Conservation (phyloP, 2,888 invertebrate genomes). For the Spodoptera picta region DNA sequence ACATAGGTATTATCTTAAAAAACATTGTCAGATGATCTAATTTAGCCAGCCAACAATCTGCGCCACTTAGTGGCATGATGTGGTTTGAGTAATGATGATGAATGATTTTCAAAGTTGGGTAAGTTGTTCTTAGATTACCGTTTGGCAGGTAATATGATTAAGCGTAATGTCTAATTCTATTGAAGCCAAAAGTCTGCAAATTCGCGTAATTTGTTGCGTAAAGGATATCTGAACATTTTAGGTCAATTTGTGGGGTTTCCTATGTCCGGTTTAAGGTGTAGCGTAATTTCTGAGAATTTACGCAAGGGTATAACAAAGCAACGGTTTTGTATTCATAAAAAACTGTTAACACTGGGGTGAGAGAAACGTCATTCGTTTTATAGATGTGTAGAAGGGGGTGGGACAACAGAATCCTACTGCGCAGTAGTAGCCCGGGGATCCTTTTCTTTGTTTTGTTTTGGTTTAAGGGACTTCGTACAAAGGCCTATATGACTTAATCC, state of each 20-base stretch:
- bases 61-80: slow-evolving; percentile 31
- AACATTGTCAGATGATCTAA: slow-evolving; percentile 58
- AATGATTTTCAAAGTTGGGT: slow-evolving; percentile 22
- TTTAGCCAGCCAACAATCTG: slow-evolving; percentile 46
- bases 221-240: slow-evolving; percentile 12
- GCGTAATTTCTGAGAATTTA: slow-evolving; percentile 42
- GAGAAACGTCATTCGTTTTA: slow-evolving; percentile 16
- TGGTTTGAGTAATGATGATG: slow-evolving; percentile 39
- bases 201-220: slow-evolving; percentile 11
- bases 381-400: slow-evolving; percentile 30
- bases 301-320: slow-evolving; percentile 26
- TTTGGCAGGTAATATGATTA: slow-evolving; percentile 6
- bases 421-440: slow-evolving; percentile 47
- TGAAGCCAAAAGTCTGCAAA: slow-evolving; percentile 28
- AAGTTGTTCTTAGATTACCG: slow-evolving; percentile 25
- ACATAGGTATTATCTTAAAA: slow-evolving; percentile 54
- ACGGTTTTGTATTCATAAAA: slow-evolving; percentile 15
- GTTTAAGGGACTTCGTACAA: slow-evolving; percentile 30
- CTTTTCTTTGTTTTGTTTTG: slow-evolving; percentile 53
- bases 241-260: slow-evolving; percentile 29
- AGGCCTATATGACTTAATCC: slow-evolving; percentile 11
- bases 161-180: slow-evolving; percentile 16
- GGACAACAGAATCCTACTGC: slow-evolving; percentile 38
- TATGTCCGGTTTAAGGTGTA: slow-evolving; percentile 16
- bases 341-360: slow-evolving; percentile 40